A percentile compares a stretch with the other conserved stretches of the same genome.
Conservation (phyloP, 2,797 vertebrate species). For the Falco naumanni region DNA sequence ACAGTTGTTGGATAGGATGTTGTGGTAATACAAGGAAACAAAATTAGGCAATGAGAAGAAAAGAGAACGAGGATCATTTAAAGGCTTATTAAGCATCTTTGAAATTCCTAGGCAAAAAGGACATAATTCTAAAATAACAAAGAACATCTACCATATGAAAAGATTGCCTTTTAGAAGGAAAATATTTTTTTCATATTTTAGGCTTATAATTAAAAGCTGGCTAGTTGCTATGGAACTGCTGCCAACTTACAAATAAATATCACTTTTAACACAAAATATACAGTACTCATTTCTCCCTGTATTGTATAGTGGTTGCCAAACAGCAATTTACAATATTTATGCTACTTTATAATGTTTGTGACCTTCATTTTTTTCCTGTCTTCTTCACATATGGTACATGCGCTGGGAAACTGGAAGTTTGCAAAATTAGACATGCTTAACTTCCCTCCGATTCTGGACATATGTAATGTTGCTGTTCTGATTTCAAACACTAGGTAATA, state of each 20-base stretch:
- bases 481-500: slow-evolving; percentile 23
- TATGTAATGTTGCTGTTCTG: neutral
- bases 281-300: neutral
- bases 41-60: neutral
- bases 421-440: neutral
- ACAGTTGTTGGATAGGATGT: neutral
- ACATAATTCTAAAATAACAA: neutral
- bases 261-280: neutral
- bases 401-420: neutral
- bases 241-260: slow-evolving; percentile 2
- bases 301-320: neutral
- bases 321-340: slow-evolving; percentile 24
- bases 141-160: neutral
- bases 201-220: neutral
- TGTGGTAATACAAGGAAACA: neutral
- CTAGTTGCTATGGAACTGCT: neutral
- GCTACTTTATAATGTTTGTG: neutral
- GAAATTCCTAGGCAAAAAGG: neutral
- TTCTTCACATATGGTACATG: slow-evolving; percentile 29
- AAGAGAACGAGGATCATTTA: neutral
- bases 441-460: neutral
- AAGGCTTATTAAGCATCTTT: neutral
- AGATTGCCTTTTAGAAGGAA: neutral
- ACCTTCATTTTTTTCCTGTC: neutral
- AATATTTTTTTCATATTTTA: neutral